Conservation (phyloP, 2,113 vertebrate genomes). For the Crotalus helleri region DNA sequence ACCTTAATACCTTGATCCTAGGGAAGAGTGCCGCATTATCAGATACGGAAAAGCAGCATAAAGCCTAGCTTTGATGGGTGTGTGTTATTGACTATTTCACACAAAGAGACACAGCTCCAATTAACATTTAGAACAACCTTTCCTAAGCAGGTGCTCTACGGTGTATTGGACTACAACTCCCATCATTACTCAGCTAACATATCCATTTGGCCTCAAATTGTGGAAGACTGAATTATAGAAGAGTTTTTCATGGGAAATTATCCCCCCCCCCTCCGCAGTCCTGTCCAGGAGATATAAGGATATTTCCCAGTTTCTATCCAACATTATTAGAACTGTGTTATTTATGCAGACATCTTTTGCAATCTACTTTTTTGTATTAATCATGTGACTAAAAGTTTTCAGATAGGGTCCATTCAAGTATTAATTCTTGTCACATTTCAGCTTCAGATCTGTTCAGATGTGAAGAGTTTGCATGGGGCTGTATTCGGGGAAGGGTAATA, state of each 20-base stretch:
- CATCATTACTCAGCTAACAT: background rate
- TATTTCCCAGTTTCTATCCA: background rate
- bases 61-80: slow-evolving; percentile 65
- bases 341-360: background rate
- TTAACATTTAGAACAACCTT: slow-evolving; percentile 79
- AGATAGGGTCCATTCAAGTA: background rate
- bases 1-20: slow-evolving; percentile 99
- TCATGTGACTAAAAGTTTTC: background rate
- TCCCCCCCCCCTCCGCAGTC: background rate
- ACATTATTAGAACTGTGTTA: no score
- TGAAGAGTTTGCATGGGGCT: background rate
- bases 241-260: slow-evolving; percentile 48
- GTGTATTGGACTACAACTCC: background rate
- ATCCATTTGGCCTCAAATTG: background rate
- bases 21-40: slow-evolving; percentile 91
- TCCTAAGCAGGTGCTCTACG: background rate
- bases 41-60: slow-evolving; percentile 73
- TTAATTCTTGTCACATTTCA: background rate
- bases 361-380: background rate
- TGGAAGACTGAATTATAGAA: slow-evolving; percentile 32
- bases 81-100: slow-evolving; percentile 82
- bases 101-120: slow-evolving; percentile 73
- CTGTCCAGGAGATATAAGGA: background rate
- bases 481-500: background rate
- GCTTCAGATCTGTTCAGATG: background rate